These are phyloP conservation scores for Anadara kagoshimensis DNA, from an alignment of 1,140 invertebrate genomes.

Conservation along the genomic window DNA sequence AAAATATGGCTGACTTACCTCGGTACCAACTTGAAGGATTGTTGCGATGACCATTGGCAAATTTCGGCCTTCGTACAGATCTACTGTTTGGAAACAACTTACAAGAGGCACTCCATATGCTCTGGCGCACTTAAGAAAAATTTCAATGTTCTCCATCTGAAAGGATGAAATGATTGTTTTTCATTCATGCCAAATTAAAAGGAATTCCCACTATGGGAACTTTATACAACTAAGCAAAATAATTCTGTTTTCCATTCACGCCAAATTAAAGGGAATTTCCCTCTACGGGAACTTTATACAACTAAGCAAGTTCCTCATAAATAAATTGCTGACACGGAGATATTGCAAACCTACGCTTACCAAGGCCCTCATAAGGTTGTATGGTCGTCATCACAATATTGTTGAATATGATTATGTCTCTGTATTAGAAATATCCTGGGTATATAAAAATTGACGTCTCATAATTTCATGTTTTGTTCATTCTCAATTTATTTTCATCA, in stretches of 20 bases:
- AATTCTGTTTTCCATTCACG: neutral
- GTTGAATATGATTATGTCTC: no score
- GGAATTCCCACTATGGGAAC: no score
- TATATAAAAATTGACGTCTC: no score
- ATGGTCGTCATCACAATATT: no score
- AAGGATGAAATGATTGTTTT: conserved; percentile 23
- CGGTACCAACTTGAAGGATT: conserved; percentile 65
- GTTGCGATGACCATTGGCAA: conserved; percentile 71
- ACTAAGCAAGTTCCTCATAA: no score
- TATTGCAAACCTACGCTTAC: no score
- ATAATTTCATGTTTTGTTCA: no score
- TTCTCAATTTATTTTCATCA: no score
- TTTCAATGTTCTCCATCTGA: conserved; percentile 97
- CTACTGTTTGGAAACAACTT: conserved; percentile 93
- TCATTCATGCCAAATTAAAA: neutral
- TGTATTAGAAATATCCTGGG: no score
- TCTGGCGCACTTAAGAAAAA: conserved; percentile 90
- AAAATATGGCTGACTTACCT: conserved; percentile 46
- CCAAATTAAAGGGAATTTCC: neutral
- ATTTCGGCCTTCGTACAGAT: conserved; percentile 81
- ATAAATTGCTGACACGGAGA: no score
- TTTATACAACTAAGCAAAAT: neutral
- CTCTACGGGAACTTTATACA: no score
- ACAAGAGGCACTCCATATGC: conserved; percentile 93
- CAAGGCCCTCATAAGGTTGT: no score